A percentile compares a stretch with the other conserved stretches of the same genome.
Conservation (phyloP, 35 echinoderm and acorn worm genomes). For the Ptychodera flava region DNA sequence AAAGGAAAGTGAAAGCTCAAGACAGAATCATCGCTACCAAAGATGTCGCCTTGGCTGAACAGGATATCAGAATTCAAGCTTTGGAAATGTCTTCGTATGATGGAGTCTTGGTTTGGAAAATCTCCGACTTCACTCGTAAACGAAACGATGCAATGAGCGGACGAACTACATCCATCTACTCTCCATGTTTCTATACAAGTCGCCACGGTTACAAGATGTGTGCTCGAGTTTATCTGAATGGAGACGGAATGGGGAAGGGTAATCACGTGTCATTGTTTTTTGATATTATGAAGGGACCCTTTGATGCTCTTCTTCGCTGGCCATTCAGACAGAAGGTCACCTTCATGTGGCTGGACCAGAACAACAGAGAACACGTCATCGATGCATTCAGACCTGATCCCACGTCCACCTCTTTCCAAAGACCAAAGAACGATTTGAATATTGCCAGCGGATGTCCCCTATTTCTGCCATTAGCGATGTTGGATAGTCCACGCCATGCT, state of each 20-base stretch:
- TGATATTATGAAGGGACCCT: slow-evolving; percentile 39
- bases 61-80: neutral
- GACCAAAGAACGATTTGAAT: slow-evolving; percentile 58
- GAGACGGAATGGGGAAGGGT: slow-evolving; percentile 47
- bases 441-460: slow-evolving; percentile 64
- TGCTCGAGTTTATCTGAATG: slow-evolving; percentile 39
- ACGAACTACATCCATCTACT: slow-evolving; percentile 23
- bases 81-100: slow-evolving; percentile 9
- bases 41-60: slow-evolving; percentile 4
- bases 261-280: slow-evolving; percentile 41
- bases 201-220: slow-evolving; percentile 45
- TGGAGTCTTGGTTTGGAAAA: slow-evolving; percentile 27
- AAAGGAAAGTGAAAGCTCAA: neutral
- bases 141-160: slow-evolving; percentile 3
- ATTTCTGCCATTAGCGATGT: slow-evolving; percentile 21
- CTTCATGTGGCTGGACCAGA: slow-evolving; percentile 16
- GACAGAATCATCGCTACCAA: slow-evolving; percentile 3
- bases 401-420: slow-evolving; percentile 33
- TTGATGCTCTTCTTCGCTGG: slow-evolving; percentile 38
- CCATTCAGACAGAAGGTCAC: slow-evolving; percentile 36
- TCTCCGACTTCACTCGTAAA: slow-evolving; percentile 6
- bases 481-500: neutral
- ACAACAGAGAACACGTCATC: slow-evolving; percentile 10
- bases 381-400: slow-evolving; percentile 43
- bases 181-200: slow-evolving; percentile 31